Percentiles rank a stretch among this genome's conserved stretches.
These are phyloP conservation scores for Suillia variegata DNA, from an alignment of 2,888 invertebrate species.

Conservation along the genomic window DNA sequence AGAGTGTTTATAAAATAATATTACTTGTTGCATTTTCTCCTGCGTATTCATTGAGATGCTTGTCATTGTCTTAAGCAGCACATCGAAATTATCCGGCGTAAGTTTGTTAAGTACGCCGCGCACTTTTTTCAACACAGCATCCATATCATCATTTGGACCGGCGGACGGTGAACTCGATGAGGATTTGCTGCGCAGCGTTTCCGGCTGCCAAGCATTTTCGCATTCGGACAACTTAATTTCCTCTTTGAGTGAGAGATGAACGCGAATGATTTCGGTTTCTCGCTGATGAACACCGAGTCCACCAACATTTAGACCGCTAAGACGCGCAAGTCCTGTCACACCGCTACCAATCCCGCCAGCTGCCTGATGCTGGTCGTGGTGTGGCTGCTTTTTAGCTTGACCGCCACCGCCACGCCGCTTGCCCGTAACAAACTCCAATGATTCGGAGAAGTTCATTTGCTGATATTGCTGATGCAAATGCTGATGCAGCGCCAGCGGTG, in stretches of 20 bases:
- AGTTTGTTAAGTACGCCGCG: slow-evolving; percentile 56
- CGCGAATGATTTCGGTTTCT: slow-evolving; percentile 52
- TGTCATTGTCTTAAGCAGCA: slow-evolving; percentile 52
- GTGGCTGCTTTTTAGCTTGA: slow-evolving; percentile 42
- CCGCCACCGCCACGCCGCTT: slow-evolving; percentile 44
- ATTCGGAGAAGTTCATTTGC: slow-evolving; percentile 49
- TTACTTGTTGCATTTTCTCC: slow-evolving; percentile 53
- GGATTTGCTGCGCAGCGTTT: slow-evolving; percentile 41
- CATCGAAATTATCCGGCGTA: slow-evolving; percentile 56
- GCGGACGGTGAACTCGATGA: slow-evolving; percentile 22
- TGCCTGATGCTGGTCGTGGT: slow-evolving; percentile 36
- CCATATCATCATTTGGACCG: slow-evolving; percentile 42
- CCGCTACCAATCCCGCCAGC: slow-evolving; percentile 25
- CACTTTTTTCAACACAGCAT: slow-evolving; percentile 52
- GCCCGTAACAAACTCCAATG: slow-evolving; percentile 44
- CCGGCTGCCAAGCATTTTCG: slow-evolving; percentile 57
- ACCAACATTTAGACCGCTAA: slow-evolving; percentile 20
- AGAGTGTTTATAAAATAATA: too few species aligned
- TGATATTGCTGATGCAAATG: slow-evolving; percentile 43
- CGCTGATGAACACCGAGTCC: slow-evolving; percentile 30
- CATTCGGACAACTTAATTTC: slow-evolving; percentile 56
- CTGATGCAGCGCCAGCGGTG: slow-evolving; percentile 31
- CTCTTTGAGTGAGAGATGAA: slow-evolving; percentile 53
- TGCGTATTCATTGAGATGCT: slow-evolving; percentile 49
- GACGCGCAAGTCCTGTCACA: slow-evolving; percentile 21